phyloP scores from a whole-genome alignment of 2,113 vertebrate species.

The Macroglossus sobrinus region DNA sequence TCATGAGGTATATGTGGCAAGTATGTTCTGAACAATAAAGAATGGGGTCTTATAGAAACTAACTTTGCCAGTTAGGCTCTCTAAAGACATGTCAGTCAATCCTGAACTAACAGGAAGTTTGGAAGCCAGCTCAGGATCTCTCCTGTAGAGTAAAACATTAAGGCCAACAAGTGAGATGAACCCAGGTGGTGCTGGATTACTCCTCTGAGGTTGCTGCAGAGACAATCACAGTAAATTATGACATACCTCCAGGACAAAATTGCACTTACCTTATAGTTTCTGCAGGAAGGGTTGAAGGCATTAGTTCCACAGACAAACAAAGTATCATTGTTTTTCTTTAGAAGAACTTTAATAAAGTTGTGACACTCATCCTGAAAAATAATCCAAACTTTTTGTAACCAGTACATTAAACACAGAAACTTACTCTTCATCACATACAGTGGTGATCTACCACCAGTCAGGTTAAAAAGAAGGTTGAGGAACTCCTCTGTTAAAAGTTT shows the following conservation, averaged over 20 bases:
- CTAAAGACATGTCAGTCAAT: slow-evolving; percentile 45
- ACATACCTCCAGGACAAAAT: slow-evolving; percentile 30
- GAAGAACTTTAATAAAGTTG: slow-evolving; percentile 99
- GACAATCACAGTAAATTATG: not conserved
- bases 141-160: not conserved
- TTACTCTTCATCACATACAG: slow-evolving; percentile 8
- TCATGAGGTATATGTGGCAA: not conserved
- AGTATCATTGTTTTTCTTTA: slow-evolving; percentile 94
- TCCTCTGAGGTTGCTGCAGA: slow-evolving; percentile 10
- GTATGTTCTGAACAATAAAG: slow-evolving; percentile 38
- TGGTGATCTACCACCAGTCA: not conserved
- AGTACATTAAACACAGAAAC: not conserved
- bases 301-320: slow-evolving; percentile 99
- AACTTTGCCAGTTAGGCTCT: not conserved
- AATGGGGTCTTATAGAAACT: slow-evolving; percentile 46
- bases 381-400: slow-evolving; percentile 50
- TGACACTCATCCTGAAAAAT: slow-evolving; percentile 96
- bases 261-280: slow-evolving; percentile 92
- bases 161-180: slow-evolving; percentile 3
- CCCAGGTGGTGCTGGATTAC: slow-evolving; percentile 30
- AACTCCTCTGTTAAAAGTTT: not conserved
- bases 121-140: slow-evolving; percentile 20
- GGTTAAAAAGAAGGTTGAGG: slow-evolving; percentile 26
- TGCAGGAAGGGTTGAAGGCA: slow-evolving; percentile 97
- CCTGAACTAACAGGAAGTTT: slow-evolving; percentile 57